phyloP scores from a whole-genome alignment of 2,113 vertebrate species.

The Blennius ocellaris region DNA sequence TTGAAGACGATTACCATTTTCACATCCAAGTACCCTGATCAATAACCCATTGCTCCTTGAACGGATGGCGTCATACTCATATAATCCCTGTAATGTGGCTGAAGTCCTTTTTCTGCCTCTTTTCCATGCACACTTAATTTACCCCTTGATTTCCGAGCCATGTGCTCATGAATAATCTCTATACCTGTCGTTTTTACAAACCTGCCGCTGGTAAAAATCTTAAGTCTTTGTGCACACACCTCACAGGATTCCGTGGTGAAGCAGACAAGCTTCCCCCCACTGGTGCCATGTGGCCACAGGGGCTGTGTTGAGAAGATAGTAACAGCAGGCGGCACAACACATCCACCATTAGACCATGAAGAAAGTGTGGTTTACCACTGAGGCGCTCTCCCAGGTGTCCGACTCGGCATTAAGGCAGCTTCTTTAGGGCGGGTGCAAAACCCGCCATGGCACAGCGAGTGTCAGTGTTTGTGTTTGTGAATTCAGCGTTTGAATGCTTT shows the following conservation, averaged over 20 bases:
- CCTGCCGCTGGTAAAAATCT: conserved; percentile 36
- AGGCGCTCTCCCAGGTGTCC: conserved; percentile 3
- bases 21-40: conserved; percentile 50
- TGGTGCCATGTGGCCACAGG: conserved; percentile 48
- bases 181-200: conserved; percentile 48
- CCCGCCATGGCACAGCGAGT: conserved; percentile 8
- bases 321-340: conserved; percentile 47
- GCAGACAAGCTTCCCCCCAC: conserved; percentile 30
- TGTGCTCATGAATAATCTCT: conserved; percentile 60
- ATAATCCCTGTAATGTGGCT: conserved; percentile 39
- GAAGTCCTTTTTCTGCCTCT: conserved; percentile 38
- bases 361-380: conserved; percentile 7
- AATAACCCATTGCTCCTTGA: conserved; percentile 47
- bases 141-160: conserved; percentile 28
- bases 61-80: conserved; percentile 17
- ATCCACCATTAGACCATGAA: conserved; percentile 34
- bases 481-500: too few species aligned
- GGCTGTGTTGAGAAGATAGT: conserved; percentile 41
- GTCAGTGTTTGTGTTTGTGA: not conserved
- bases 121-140: conserved; percentile 52
- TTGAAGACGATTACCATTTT: conserved; percentile 50
- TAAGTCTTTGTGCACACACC: conserved; percentile 57
- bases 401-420: conserved; percentile 19
- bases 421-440: conserved; percentile 27
- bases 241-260: conserved; percentile 40